Evolutionary conservation across 1,140 invertebrate genomes (phyloP), one percentile per base, ranked within the genome.

Genomic region (Tribolium madens): DNA sequence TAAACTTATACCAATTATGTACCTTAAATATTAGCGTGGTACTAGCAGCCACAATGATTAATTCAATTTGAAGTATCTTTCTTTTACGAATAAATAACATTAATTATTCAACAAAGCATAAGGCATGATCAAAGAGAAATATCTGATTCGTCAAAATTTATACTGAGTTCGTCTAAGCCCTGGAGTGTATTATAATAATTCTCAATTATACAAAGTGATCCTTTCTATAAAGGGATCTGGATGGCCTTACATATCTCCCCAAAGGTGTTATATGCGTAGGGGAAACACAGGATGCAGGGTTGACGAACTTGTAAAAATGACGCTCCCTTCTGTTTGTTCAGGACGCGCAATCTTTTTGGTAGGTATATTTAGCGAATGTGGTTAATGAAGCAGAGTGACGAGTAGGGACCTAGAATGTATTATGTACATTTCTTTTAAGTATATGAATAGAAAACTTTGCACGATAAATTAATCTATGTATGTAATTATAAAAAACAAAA

Each of bases 91-190:
- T 26, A 64, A 64, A 64, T 64, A 18, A 26, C 57, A 64, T 64
- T 64, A 64, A 64, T 64, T 64, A 64, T 64, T 64, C 57, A 64
- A 64, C 57, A 64, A 64, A 64, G 57, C 57, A 64, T 31, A 64
- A 64, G 26, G 57, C 57, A 64, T 31, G 57, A 64, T 64, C 57
- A 64, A 64, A 64, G 57, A 26, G 12, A 64, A 64, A 64, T 64
- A 64, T 64, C 57, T 1, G 57, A 64, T 64, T 33, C 57, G 26
- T 64, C 57, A 64, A 57, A 64, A 26, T 64, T 64, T 64, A 14
- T 57, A 57, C 52, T 57, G 52, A 21, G 52, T 21, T 57, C 31
- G 57, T 64, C 12, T 33, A n/a, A 33, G 57, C 14, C 26, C n/a
- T 26, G 26, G 26, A 42, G 36, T 42, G 26, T 64, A 64, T 64